A percentile compares a stretch with the other conserved stretches of the same genome.
These are phyloP conservation scores for Percopsis omiscomaycus DNA, from an alignment of 2,797 vertebrate genomes.

Conservation along the genomic window DNA sequence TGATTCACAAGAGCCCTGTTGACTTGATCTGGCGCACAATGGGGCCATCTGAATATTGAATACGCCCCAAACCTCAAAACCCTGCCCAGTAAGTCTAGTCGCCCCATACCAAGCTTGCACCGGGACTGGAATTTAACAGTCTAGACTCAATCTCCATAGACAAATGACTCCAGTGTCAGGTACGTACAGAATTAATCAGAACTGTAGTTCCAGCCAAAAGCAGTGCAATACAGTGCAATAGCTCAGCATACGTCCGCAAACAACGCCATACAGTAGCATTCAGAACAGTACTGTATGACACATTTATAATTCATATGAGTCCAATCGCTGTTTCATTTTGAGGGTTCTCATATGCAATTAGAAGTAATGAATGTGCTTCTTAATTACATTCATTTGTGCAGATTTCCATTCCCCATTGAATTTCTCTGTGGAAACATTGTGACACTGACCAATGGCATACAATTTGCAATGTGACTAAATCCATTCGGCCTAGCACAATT, in stretches of 20 bases:
- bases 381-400: constrained; percentile 81
- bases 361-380: constrained; percentile 79
- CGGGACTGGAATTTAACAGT: constrained; percentile 60
- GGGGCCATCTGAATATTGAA: constrained; percentile 53
- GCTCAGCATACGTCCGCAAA: no score
- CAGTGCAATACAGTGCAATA: constrained; percentile 1
- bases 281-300: constrained; percentile 50
- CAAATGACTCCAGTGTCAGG: background rate
- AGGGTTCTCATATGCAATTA: constrained; percentile 78
- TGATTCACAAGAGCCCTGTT: constrained; percentile 49
- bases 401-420: constrained; percentile 75
- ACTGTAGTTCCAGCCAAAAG: constrained; percentile 2
- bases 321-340: constrained; percentile 76
- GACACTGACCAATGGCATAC: constrained; percentile 78
- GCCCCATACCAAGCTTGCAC: constrained; percentile 33
- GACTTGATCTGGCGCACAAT: constrained; percentile 30
- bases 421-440: constrained; percentile 78
- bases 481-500: constrained; percentile 78
- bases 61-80: constrained; percentile 38
- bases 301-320: constrained; percentile 72
- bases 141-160: constrained; percentile 60
- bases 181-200: background rate
- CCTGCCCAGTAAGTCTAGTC: constrained; percentile 30
- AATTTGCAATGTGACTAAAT: constrained; percentile 79
- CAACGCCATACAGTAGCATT: constrained; percentile 30